These are phyloP conservation scores for Hephaestus fuliginosus DNA, from an alignment of 2,797 vertebrate species.

Conservation along the genomic window DNA sequence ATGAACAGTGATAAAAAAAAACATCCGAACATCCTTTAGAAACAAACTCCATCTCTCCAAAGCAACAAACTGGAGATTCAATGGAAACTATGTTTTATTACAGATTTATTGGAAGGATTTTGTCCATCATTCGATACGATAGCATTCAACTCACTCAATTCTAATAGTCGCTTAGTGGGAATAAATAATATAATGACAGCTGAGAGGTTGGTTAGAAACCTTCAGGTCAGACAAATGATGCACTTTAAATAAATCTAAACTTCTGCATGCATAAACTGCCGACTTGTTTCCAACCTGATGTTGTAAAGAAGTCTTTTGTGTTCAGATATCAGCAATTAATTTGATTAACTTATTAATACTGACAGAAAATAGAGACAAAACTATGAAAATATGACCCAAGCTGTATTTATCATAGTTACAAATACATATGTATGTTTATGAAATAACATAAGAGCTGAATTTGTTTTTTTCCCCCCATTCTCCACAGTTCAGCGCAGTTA, in stretches of 20 bases:
- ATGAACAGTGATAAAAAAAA: not conserved
- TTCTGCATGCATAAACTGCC: not conserved
- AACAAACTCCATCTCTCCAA: not conserved
- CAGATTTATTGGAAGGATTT: too few relatives aligned
- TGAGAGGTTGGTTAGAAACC: too few relatives aligned
- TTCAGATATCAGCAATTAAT: not conserved
- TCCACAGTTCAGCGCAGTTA: conserved; percentile 20
- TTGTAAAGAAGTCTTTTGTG: too few relatives aligned
- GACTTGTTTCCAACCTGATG: not conserved
- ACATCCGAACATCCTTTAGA: not conserved
- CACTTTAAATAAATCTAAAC: too few relatives aligned
- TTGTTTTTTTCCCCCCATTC: not conserved
- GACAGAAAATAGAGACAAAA: not conserved
- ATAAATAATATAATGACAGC: too few relatives aligned
- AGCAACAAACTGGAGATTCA: too few relatives aligned
- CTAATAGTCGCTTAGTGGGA: too few relatives aligned
- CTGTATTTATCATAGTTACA: too few relatives aligned
- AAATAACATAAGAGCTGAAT: not conserved
- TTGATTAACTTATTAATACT: not conserved
- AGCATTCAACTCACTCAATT: not conserved
- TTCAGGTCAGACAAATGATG: not conserved
- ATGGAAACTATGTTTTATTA: too few relatives aligned
- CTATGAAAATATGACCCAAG: not conserved
- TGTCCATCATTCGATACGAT: not conserved
- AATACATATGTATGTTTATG: too few relatives aligned